Conservation (phyloP, 92 coral and sea anemone genomes). For the Blastomussa wellsi region DNA sequence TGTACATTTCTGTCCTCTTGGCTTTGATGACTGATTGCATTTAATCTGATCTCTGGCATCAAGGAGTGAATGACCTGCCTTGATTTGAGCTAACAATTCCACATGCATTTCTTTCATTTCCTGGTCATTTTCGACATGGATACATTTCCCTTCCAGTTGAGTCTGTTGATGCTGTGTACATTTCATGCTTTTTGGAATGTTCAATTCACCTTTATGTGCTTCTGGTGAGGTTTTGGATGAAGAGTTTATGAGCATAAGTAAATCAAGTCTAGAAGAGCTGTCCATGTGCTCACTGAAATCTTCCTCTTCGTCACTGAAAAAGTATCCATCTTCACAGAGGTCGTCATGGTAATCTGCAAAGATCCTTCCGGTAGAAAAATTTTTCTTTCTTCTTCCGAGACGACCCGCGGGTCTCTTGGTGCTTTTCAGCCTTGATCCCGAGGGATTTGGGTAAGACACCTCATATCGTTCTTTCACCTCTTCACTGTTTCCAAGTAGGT, state of each 20-base stretch:
- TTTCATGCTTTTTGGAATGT: not conserved
- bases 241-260: not conserved
- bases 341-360: conserved; percentile 18
- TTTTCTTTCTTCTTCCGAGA: conserved; percentile 23
- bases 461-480: conserved; percentile 55
- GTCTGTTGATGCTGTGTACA: not conserved
- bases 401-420: conserved; percentile 11
- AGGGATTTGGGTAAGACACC: conserved; percentile 55
- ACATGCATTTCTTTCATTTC: conserved; percentile 25
- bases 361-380: not conserved
- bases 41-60: conserved; percentile 14
- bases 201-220: not conserved
- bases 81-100: conserved; percentile 19
- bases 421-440: conserved; percentile 37
- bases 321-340: not conserved
- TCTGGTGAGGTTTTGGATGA: not conserved
- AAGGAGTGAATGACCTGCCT: not conserved
- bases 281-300: not conserved
- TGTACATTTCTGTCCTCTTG: not conserved
- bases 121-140: conserved; percentile 31
- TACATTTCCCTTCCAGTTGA: conserved; percentile 8
- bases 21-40: not conserved
- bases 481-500: conserved; percentile 14
- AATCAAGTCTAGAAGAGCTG: not conserved
- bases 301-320: not conserved